These are phyloP conservation scores for Eriocheir sinensis DNA, from an alignment of 1,140 invertebrate species.

Conservation along the genomic window DNA sequence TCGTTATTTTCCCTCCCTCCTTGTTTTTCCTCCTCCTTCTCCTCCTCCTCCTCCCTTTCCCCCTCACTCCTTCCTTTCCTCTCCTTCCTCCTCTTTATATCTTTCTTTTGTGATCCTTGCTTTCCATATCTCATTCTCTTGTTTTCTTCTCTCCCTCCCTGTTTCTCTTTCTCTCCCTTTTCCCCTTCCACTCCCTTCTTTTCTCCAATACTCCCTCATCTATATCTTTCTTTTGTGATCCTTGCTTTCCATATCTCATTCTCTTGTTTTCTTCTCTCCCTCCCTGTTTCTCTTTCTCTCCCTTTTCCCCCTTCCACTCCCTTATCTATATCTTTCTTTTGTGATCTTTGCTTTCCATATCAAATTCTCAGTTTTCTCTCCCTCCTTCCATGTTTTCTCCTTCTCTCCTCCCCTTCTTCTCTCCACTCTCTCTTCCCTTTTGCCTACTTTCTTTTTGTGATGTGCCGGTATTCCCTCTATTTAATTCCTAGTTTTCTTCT, in stretches of 20 bases:
- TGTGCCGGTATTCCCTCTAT: too few relatives aligned
- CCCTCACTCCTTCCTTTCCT: too few relatives aligned
- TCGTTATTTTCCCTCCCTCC: too few relatives aligned
- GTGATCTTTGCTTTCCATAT: background rate
- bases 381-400: background rate
- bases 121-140: too few relatives aligned
- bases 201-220: background rate
- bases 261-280: background rate
- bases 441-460: background rate
- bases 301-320: background rate
- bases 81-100: too few relatives aligned
- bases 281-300: background rate
- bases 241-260: background rate
- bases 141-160: too few relatives aligned
- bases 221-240: background rate
- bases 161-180: background rate
- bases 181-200: background rate
- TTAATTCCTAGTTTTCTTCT: too few relatives aligned
- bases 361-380: background rate
- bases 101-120: too few relatives aligned
- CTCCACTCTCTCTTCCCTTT: constrained; percentile 8
- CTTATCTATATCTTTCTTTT: background rate
- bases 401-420: background rate
- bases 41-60: too few relatives aligned
- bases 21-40: too few relatives aligned